Evolutionary conservation across 2,797 vertebrate species (phyloP), one percentile per base, ranked within the genome.

Genomic region (Myripristis jacobus): DNA sequence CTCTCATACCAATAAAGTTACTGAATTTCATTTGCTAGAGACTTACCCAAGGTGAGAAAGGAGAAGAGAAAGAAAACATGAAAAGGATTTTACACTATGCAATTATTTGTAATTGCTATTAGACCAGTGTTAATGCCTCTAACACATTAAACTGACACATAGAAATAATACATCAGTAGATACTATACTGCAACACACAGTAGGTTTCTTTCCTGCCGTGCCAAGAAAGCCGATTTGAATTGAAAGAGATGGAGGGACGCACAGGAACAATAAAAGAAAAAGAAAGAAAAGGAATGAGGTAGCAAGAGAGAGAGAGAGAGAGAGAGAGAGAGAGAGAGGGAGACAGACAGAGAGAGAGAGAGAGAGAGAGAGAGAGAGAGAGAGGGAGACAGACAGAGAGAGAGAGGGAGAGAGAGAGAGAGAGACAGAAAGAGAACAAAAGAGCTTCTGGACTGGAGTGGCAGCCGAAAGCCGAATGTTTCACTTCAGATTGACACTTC

Each of bases 401-500:
- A n/a, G n/a, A n/a, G n/a, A n/a, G n/a, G n/a, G n/a, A n/a, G n/a
- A n/a, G n/a, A n/a, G n/a, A n/a, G 44, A 67, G 47, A 56, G 61
- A 47, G 36, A 74, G 16, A 70, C 10, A 59, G 55, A 51, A 48
- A 41, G 34, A 56, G 66, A 66, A 75, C 41, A 68, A 72, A 77
- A 60, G 57, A 75, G 43, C 41, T 15, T 22, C 57, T 9, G 2
- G 68, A 65, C 12, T 84, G 69, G 75, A 85, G 78, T 80, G 81
- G 77, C 81, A 83, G 80, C 65, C 2, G 47, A 70, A 73, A 84
- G 73, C 81, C 8, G 21, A 82, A 82, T 68, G 75, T 70, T 81
- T 80, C 69, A 75, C 58, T 80, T 81, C 66, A 78, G 81, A 82
- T 67, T 78, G 82, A 85, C 79, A 80, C 54, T 87, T 83, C 70